Percentiles rank a stretch among this genome's conserved stretches.
phyloP scores from a whole-genome alignment of 2,113 vertebrate genomes.

The Verasper variegatus region DNA sequence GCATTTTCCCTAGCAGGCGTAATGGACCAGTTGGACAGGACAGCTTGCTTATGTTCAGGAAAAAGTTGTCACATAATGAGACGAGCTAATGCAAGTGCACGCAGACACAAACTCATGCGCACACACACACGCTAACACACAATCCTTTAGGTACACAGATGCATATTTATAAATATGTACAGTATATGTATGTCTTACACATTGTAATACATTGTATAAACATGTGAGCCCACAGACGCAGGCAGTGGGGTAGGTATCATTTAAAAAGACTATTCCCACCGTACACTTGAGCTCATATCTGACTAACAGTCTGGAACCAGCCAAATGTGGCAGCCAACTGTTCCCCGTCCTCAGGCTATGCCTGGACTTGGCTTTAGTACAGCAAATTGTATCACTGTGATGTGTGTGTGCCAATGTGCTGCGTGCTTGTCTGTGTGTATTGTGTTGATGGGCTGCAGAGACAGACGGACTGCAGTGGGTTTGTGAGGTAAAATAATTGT shows the following conservation, averaged over 20 bases:
- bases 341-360: constrained; percentile 78
- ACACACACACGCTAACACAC: neutral
- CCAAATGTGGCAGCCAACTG: constrained; percentile 84
- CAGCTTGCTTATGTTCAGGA: constrained; percentile 77
- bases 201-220: constrained; percentile 41
- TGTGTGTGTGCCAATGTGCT: constrained; percentile 27
- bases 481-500: constrained; percentile 2
- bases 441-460: constrained; percentile 29
- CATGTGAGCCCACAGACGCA: constrained; percentile 31
- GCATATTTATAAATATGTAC: constrained; percentile 32
- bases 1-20: constrained; percentile 58
- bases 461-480: constrained; percentile 12
- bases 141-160: constrained; percentile 21
- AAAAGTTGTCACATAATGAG: constrained; percentile 65
- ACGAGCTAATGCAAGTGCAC: constrained; percentile 20
- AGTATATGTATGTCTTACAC: constrained; percentile 26
- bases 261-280: constrained; percentile 75
- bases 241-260: constrained; percentile 72
- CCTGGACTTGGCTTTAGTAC: constrained; percentile 72
- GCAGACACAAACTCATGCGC: neutral
- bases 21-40: constrained; percentile 77
- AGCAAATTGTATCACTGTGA: constrained; percentile 62
- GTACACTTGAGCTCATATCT: constrained; percentile 77
- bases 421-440: constrained; percentile 9
- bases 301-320: constrained; percentile 82